Base-by-base conservation (phyloP, 2,797 vertebrate genomes). In the Melopsittacus undulatus region DNA sequence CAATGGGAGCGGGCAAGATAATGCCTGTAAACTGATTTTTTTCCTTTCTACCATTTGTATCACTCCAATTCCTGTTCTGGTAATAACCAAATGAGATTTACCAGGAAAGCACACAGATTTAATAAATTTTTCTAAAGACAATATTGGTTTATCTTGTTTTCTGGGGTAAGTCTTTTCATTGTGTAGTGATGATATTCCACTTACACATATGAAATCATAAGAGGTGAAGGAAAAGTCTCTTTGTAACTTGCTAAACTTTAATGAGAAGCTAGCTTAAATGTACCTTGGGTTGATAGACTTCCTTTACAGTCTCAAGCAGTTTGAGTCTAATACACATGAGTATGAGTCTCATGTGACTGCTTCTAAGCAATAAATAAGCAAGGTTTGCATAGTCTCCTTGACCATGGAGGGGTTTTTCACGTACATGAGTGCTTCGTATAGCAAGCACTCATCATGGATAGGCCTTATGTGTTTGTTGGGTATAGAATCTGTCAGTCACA, bases 71-170 rank as follows among this genome's bases (percentile, higher is more conserved):
- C 51, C 67, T 70, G 45, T 67, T 95, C 81, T 88, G 74, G 6
- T 70, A 92, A 92, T n/a, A 96, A 94, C 56, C 64, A n/a, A 78
- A 42, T 76, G 40, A 92, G 68, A 87, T 87, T 89, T 87, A 89
- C n/a, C 72, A 89, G 75, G 63, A 92, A 89, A 92, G 32, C 29
- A 64, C 40, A 54, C 1, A 56, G 51, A 34, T 51, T 82, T 78
- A 59, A 52, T 70, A 67, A 2, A 16, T 34, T 80, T 89, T 88
- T 80, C 14, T 1, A 45, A 29, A 49, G 48, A 40, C 27, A 38
- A 68, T 87, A 59, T 20, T 34, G 42, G 23, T 19, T 89, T 92
- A 93, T 70, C 56, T 16, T 48, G 17, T 32, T 85, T 90, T 74
- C 8, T 61, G n/a, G 72, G 48, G 54, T 32, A 45, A 51, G n/a